Conservation (phyloP, 2,888 invertebrate genomes). For the Mayetiola destructor region DNA sequence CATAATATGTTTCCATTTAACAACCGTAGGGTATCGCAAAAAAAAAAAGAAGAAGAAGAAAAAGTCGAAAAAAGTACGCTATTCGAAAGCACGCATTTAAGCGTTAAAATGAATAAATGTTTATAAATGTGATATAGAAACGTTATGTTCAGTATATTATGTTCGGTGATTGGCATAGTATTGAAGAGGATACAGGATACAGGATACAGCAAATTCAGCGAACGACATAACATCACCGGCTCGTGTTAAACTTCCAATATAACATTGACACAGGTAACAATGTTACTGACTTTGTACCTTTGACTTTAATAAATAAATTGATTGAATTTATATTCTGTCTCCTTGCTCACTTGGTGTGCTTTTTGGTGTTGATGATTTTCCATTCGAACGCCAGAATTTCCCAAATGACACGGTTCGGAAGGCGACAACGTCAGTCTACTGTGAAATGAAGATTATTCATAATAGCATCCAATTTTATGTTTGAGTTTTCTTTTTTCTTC, state of each 20-base stretch:
- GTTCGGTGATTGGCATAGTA: neutral
- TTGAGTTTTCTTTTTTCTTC: no score
- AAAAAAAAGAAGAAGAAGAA: no score
- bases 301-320: neutral
- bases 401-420: neutral
- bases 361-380: no score
- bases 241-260: neutral
- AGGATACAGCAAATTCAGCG: neutral
- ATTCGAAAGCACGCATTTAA: no score
- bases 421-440: neutral
- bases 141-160: neutral
- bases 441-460: neutral
- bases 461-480: no score
- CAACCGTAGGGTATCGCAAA: neutral
- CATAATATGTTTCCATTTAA: conserved; percentile 1
- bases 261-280: neutral
- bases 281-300: neutral
- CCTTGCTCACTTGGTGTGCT: neutral
- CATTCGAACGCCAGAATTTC: no score
- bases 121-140: no score
- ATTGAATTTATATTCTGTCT: neutral
- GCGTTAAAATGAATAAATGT: no score
- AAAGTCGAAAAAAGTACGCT: no score
- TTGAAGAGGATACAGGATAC: neutral
- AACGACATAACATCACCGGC: neutral